Conservation (phyloP, 2,888 invertebrate genomes). For the Pharmacophagus antenor region DNA sequence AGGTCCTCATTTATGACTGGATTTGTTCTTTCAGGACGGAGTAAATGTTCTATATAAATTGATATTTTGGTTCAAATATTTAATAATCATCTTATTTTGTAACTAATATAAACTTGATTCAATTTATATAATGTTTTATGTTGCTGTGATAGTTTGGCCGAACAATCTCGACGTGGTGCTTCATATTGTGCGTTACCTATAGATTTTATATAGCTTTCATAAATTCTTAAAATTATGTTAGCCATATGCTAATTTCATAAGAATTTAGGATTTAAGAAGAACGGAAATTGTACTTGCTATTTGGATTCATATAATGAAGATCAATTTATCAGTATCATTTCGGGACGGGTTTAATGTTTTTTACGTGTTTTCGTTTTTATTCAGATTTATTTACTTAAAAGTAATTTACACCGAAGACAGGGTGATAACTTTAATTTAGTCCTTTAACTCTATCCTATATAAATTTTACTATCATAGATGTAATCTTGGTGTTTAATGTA, state of each 20-base stretch:
- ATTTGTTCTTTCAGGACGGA: background rate
- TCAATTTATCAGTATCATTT: conserved; percentile 15
- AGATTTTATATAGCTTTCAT: background rate
- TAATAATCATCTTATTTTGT: background rate
- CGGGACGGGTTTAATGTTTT: conserved; percentile 9
- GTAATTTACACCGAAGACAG: conserved; percentile 17
- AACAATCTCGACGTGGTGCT: conserved; percentile 2
- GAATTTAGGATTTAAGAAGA: background rate
- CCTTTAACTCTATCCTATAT: conserved; percentile 7
- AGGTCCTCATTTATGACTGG: background rate
- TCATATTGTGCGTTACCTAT: conserved; percentile 1
- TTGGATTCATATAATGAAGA: conserved; percentile 1
- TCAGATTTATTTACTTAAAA: background rate
- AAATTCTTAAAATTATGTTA: background rate
- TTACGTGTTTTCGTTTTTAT: background rate
- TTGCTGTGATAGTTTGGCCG: background rate
- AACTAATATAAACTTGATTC: background rate
- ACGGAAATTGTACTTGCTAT: background rate
- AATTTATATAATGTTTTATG: too few species aligned
- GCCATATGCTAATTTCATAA: background rate
- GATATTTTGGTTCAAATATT: background rate
- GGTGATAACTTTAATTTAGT: conserved; percentile 27
- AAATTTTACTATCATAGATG: conserved; percentile 12
- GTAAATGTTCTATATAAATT: background rate
- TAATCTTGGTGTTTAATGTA: conserved; percentile 33